These are phyloP conservation scores for Euleptes europaea DNA, from an alignment of 2,113 vertebrate genomes.

Conservation along the genomic window DNA sequence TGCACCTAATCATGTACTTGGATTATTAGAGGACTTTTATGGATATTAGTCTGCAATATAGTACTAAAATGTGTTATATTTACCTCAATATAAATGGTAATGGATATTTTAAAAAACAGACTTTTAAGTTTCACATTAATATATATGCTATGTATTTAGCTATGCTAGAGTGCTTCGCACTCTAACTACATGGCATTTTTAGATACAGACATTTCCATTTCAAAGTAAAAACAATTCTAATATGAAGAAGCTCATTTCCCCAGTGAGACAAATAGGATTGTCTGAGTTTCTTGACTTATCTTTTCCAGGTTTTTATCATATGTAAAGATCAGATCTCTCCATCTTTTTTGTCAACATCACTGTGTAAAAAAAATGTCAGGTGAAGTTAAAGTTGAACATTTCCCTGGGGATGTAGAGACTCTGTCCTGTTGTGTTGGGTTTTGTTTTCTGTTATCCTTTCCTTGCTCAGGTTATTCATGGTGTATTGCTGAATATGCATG, in stretches of 20 bases:
- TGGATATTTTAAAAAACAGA: constrained; percentile 11
- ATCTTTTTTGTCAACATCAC: constrained; percentile 33
- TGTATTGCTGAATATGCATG: constrained; percentile 54
- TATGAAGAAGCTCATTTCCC: constrained; percentile 55
- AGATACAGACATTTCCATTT: constrained; percentile 63
- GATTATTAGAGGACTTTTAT: constrained; percentile 43
- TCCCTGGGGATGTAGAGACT: constrained; percentile 52
- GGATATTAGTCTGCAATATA: constrained; percentile 48
- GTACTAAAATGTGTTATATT: background rate
- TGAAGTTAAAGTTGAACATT: constrained; percentile 49
- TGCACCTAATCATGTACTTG: constrained; percentile 43
- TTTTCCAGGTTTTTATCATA: constrained; percentile 37
- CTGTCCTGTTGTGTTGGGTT: constrained; percentile 39
- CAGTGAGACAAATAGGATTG: constrained; percentile 38
- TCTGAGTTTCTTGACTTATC: constrained; percentile 56
- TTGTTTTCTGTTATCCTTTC: constrained; percentile 50
- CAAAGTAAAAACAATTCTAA: constrained; percentile 62
- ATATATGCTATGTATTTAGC: constrained; percentile 44
- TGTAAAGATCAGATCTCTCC: constrained; percentile 49
- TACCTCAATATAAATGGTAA: constrained; percentile 46
- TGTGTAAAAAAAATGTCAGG: constrained; percentile 60
- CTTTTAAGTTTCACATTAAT: constrained; percentile 40
- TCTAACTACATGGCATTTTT: constrained; percentile 32
- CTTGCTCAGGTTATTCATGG: background rate
- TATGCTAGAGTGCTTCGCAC: constrained; percentile 32